A percentile compares a stretch with the other conserved stretches of the same genome.
Evolutionary conservation across 2,888 invertebrate genomes (phyloP).

Genomic region (Eueremaeus valkanovi): DNA sequence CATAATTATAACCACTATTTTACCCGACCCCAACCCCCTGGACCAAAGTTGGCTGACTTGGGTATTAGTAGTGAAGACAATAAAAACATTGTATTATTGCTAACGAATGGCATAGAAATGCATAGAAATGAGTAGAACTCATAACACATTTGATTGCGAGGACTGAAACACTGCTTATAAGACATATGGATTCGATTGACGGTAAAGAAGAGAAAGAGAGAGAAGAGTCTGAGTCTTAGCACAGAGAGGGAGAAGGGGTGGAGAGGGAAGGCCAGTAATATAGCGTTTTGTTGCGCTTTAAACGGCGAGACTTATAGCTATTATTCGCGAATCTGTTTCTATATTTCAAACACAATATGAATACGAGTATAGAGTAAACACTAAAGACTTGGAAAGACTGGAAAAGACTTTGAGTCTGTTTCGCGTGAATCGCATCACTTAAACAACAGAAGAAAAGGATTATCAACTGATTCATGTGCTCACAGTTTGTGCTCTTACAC

Average conservation of each 20-base stretch:
- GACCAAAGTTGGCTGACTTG: no score
- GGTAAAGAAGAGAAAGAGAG: constrained; percentile 15
- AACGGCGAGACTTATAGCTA: background rate
- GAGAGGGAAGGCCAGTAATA: background rate
- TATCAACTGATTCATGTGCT: background rate
- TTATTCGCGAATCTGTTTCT: no score
- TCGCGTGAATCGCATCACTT: constrained; percentile 26
- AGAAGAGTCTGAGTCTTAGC: background rate
- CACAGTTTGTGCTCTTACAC: no score
- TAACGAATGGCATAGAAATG: background rate
- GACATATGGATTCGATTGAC: constrained; percentile 32
- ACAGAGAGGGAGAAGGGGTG: background rate
- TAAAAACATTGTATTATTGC: constrained; percentile 32
- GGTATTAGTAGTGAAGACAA: no score
- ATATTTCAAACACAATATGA: constrained; percentile 6
- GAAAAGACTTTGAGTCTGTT: constrained; percentile 10
- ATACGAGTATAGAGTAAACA: no score
- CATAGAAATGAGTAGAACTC: background rate
- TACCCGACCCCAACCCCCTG: no score
- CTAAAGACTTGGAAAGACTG: no score
- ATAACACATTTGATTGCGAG: background rate
- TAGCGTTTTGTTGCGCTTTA: constrained; percentile 13
- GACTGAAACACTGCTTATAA: background rate
- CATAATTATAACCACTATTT: no score
- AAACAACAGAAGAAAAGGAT: constrained; percentile 19